Evolutionary conservation across 2,113 vertebrate species (phyloP), one percentile per base, ranked within the genome.

Genomic region (Heterotis niloticus): DNA sequence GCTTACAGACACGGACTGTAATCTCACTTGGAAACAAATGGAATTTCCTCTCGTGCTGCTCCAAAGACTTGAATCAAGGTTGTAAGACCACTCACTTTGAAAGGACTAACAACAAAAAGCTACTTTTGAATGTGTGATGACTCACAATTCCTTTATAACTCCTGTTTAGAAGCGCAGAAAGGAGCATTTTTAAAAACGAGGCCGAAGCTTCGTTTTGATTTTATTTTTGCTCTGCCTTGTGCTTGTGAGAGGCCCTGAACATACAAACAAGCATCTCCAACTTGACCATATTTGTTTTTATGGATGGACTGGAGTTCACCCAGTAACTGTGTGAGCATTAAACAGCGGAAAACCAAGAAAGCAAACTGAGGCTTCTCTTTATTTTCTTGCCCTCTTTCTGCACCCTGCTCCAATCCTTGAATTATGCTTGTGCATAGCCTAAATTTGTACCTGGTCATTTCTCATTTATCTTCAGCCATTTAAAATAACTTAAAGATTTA

Each of bases 261-360:
- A 73, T 83, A 78, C 77, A 78, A 65, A 77, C 71, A 83, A 77
- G 82, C 67, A 24, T 83, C 59, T 68, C 64, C 52, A 79, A 66
- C 64, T n/a, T 65, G n/a, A 26, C 59, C 29, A 24, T 83, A n/a
- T 80, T 82, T 82, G 64, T 84, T 84, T 84, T 83, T 80, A 68
- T 82, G 79, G 84, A 89, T 82, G 77, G 65, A 81, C 66, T 80
- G 81, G 82, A 87, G 84, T 84, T 83, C 71, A 77, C 24, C 59
- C 71, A 81, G 69, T 52, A 67, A 81, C 81, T 81, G 76, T 84
- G 78, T 77, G 76, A 80, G 77, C 65, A 79, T 71, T 82, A 44
- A 64, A 60, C 74, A 72, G 20, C 78, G 76, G 77, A 76, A 73
- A 82, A 54, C 76, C 2, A 7, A 44, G 69, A 82, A 71, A 81